phyloP scores from a whole-genome alignment of 2,113 vertebrate genomes.

The Mohoua ochrocephala region DNA sequence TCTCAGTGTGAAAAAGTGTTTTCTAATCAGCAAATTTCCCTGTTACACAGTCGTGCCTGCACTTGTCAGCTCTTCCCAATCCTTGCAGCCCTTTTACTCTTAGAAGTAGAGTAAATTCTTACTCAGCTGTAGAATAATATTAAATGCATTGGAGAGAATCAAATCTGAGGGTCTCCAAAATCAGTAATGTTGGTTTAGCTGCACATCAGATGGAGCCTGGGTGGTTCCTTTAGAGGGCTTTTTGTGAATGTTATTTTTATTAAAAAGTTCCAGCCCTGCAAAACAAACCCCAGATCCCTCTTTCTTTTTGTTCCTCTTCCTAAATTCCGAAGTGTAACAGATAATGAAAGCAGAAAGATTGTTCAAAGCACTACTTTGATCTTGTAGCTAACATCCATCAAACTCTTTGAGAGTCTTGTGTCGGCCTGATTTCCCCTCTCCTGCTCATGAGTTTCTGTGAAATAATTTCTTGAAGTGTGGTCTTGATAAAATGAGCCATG shows the following conservation, averaged over 20 bases:
- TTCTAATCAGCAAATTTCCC: conserved; percentile 4
- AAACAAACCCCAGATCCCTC: background rate
- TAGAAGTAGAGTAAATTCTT: too few relatives aligned
- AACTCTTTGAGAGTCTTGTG: background rate
- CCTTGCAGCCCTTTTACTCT: background rate
- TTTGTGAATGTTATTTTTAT: background rate
- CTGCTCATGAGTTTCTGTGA: background rate
- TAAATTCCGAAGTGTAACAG: background rate
- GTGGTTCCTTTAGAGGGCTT: background rate
- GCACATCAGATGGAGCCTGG: background rate
- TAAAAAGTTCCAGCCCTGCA: background rate
- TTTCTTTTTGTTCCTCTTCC: background rate
- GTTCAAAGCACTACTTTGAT: background rate
- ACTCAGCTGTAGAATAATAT: background rate
- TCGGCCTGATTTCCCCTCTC: background rate
- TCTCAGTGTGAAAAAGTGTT: background rate
- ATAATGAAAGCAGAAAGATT: background rate
- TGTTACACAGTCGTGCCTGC: background rate
- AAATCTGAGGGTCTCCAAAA: background rate
- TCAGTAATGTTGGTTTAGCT: background rate
- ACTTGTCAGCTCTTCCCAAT: background rate
- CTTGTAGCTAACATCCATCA: background rate
- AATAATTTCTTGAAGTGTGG: background rate
- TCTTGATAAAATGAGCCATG: background rate
- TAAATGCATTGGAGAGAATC: background rate